These are phyloP conservation scores for Rhea pennata DNA, from an alignment of 2,113 vertebrate species.

Conservation along the genomic window DNA sequence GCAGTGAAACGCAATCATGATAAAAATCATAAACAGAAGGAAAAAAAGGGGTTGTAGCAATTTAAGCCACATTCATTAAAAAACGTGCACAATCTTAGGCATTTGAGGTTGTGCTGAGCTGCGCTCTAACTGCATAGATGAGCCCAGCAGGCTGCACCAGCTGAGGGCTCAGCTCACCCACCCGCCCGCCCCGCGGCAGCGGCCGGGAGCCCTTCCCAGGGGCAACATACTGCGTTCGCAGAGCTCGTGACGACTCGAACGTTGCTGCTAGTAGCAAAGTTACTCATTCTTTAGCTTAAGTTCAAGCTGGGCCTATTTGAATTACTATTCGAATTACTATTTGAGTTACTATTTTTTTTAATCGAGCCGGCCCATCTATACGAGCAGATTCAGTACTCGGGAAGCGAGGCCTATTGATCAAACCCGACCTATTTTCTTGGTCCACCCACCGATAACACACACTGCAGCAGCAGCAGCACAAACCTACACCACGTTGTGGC, in stretches of 20 bases:
- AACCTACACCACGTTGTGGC: neutral
- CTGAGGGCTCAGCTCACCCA: neutral
- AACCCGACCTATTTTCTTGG: slow-evolving; percentile 64
- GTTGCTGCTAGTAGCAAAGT: rapidly evolving
- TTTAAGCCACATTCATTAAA: neutral
- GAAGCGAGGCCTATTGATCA: slow-evolving; percentile 47
- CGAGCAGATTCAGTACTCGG: neutral
- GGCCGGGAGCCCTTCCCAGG: rapidly evolving
- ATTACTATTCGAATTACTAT: neutral
- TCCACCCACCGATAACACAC: neutral
- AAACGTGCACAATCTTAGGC: rapidly evolving
- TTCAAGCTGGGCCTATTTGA: neutral
- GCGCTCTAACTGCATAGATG: neutral
- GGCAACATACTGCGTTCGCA: rapidly evolving
- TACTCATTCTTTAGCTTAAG: neutral
- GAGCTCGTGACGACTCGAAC: neutral
- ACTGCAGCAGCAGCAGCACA: neutral
- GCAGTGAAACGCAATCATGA: neutral
- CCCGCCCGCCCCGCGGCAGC: rapidly evolving
- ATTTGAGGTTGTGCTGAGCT: neutral
- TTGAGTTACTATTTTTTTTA: neutral
- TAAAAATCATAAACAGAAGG: neutral
- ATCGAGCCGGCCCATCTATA: neutral
- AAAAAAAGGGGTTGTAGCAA: neutral
- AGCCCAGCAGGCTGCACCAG: neutral